A percentile compares a stretch with the other conserved stretches of the same genome.
These are phyloP conservation scores for Agonopterix heracliana DNA, from an alignment of 2,888 invertebrate species.

Conservation along the genomic window DNA sequence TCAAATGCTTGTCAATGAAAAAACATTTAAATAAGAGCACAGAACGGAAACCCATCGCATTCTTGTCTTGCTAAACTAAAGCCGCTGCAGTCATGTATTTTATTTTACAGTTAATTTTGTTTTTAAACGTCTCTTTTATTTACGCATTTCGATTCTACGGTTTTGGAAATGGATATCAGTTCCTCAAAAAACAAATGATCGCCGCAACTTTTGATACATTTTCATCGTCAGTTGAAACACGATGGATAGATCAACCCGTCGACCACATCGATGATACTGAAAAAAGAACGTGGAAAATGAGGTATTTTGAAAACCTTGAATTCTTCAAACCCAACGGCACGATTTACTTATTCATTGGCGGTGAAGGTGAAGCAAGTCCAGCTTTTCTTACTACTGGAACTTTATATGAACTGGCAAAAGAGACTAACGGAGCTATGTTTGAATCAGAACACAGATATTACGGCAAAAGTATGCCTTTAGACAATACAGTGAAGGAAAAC, in stretches of 20 bases:
- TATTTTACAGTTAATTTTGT: conserved; percentile 19
- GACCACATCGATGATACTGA: conserved; percentile 51
- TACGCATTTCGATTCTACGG: conserved; percentile 30
- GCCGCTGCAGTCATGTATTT: not conserved
- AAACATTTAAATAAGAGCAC: conserved; percentile 1
- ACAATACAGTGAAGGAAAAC: conserved; percentile 35
- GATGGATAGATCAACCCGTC: conserved; percentile 50
- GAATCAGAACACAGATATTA: conserved; percentile 60
- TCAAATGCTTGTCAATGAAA: not conserved
- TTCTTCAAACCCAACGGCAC: conserved; percentile 47
- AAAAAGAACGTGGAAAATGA: conserved; percentile 50
- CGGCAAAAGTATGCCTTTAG: conserved; percentile 52
- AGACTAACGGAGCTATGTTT: conserved; percentile 59
- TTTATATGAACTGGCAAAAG: conserved; percentile 50
- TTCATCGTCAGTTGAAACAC: conserved; percentile 20
- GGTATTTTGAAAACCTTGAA: conserved; percentile 49
- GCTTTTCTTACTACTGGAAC: conserved; percentile 43
- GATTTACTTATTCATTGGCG: conserved; percentile 51
- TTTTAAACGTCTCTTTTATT: conserved; percentile 21
- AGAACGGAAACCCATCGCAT: not conserved
- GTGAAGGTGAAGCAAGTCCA: conserved; percentile 43
- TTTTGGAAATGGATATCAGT: conserved; percentile 32
- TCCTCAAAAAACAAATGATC: conserved; percentile 31
- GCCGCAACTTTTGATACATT: conserved; percentile 21
- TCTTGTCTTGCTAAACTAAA: not conserved